Evolutionary conservation across 2,113 vertebrate species (phyloP).

Genomic region (Petrocephalus microphthalmus): DNA sequence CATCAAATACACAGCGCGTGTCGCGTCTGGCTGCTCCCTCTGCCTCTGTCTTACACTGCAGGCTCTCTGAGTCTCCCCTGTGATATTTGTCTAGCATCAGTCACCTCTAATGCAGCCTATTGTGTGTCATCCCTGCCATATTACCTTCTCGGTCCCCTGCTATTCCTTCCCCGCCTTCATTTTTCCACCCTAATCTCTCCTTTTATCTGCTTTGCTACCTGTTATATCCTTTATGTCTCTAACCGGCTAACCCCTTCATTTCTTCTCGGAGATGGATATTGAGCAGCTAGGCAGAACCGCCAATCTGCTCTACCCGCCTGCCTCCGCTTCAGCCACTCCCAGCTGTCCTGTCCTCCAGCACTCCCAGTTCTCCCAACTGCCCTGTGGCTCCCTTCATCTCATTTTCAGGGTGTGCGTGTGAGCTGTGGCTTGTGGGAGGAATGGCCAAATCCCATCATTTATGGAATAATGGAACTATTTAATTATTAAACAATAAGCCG

Average conservation of each 20-base stretch:
- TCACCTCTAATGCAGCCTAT: conserved; percentile 16
- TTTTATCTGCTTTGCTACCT: conserved; percentile 39
- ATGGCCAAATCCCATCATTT: conserved; percentile 3
- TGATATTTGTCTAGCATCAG: conserved; percentile 15
- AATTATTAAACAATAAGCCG: neutral
- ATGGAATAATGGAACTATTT: neutral
- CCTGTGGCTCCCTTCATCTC: neutral
- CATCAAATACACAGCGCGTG: conserved; percentile 44
- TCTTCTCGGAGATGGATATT: conserved; percentile 48
- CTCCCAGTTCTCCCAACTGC: conserved; percentile 17
- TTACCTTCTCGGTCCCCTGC: neutral
- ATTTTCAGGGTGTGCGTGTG: neutral
- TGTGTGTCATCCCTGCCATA: neutral
- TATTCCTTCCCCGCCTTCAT: neutral
- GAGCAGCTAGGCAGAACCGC: conserved; percentile 58
- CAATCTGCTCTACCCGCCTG: conserved; percentile 45
- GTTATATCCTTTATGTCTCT: conserved; percentile 17
- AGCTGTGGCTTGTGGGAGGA: neutral
- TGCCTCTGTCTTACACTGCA: conserved; percentile 28
- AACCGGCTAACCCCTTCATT: neutral
- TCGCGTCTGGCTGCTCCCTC: conserved; percentile 50
- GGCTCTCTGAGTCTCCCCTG: conserved; percentile 22
- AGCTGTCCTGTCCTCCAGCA: neutral
- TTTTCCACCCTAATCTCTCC: neutral
- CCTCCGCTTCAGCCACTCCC: neutral